Percentiles rank a stretch among this genome's conserved stretches.
These are phyloP conservation scores for Coranthus polyacanthus DNA, from an alignment of 2,797 vertebrate genomes.

Conservation along the genomic window DNA sequence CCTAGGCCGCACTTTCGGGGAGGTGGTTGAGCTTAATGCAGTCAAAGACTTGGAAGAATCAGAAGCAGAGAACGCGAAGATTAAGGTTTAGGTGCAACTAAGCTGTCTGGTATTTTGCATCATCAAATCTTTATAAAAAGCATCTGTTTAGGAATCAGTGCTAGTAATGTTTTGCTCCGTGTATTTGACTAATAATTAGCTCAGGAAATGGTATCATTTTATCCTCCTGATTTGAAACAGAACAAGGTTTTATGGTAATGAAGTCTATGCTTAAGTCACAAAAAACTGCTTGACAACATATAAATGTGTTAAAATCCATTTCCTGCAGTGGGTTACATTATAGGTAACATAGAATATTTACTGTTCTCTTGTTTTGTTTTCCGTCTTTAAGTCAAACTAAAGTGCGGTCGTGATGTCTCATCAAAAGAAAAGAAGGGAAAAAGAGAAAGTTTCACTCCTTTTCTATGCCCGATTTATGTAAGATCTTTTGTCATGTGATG, in stretches of 20 bases:
- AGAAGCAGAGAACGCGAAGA: neutral
- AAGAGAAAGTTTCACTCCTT: no score
- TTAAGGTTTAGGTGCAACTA: conserved; percentile 6
- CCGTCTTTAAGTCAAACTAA: no score
- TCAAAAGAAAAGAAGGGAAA: neutral
- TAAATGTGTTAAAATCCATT: no score
- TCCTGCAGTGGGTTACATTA: no score
- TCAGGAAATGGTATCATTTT: neutral
- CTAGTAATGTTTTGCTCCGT: conserved; percentile 19
- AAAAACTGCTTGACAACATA: no score
- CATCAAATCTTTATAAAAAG: conserved; percentile 48
- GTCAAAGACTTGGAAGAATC: conserved; percentile 32
- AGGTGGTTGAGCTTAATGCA: neutral
- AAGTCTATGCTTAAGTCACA: neutral
- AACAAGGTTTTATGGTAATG: neutral
- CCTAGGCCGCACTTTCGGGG: neutral
- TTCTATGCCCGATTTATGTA: no score
- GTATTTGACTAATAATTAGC: conserved; percentile 9
- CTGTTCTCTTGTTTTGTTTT: no score
- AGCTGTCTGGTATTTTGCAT: conserved; percentile 36
- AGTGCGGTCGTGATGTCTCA: neutral
- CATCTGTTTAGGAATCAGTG: conserved; percentile 51
- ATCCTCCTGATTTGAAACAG: neutral
- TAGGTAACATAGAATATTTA: no score
- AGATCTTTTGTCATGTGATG: neutral